Conservation (phyloP, 1,140 invertebrate genomes). For the Dendrolimus punctatus region DNA sequence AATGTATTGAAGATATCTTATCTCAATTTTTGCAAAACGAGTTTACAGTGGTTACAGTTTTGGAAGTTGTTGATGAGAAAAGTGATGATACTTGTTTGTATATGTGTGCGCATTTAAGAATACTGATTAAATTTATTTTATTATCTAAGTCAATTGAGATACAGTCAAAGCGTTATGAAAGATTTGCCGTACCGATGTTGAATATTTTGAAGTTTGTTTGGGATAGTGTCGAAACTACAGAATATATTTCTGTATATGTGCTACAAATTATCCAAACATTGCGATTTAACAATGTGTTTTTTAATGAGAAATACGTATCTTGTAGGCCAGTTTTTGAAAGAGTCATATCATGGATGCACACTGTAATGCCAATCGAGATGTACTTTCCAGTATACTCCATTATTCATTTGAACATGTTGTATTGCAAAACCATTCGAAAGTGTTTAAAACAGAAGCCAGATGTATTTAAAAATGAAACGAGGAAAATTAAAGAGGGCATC, state of each 20-base stretch:
- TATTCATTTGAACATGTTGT: constrained; percentile 42
- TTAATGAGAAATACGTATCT: constrained; percentile 21
- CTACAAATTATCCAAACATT: constrained; percentile 5
- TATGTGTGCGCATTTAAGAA: constrained; percentile 15
- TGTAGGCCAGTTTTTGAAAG: constrained; percentile 29
- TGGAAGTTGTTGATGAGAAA: constrained; percentile 6
- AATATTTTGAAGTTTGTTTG: neutral
- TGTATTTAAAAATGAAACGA: constrained; percentile 13
- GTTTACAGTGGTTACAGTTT: neutral
- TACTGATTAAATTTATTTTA: constrained; percentile 32
- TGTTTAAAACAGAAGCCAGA: constrained; percentile 21
- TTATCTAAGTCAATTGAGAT: constrained; percentile 19
- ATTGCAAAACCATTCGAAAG: constrained; percentile 31
- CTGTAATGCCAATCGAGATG: constrained; percentile 23
- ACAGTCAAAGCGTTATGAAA: constrained; percentile 23
- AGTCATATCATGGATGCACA: constrained; percentile 24
- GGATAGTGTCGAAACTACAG: constrained; percentile 11
- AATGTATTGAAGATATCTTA: constrained; percentile 15
- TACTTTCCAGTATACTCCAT: constrained; percentile 30
- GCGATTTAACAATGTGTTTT: constrained; percentile 34
- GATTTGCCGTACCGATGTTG: constrained; percentile 24
- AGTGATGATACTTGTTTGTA: neutral
- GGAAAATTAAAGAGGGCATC: neutral
- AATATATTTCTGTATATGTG: neutral
- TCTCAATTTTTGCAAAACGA: constrained; percentile 7